Base-by-base conservation (phyloP, 2,888 invertebrate species). In the Lordiphosa fenestrarum region DNA sequence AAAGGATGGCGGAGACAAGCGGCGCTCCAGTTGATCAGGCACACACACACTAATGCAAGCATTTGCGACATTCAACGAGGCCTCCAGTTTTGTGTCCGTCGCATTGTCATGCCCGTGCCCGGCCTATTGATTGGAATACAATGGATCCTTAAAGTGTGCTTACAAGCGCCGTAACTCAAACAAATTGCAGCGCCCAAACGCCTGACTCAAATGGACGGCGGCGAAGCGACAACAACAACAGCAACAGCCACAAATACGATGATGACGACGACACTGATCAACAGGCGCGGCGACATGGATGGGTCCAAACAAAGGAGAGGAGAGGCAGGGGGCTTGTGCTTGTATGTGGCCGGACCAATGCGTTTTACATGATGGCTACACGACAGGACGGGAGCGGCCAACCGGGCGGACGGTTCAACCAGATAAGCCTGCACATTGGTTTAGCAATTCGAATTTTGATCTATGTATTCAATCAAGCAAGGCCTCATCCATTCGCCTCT, bases 151-250 rank as follows among this genome's bases (percentile, higher is more conserved):
- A 89, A 89, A 89, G 89, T 89, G 89, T 89, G 89, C 88, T 88
- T 86, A 86, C 88, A 89, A 89, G 89, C 89, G 89, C 89, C 89
- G 89, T 89, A 88, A 89, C 89, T 89, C 88, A 88, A 89, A 88
- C 88, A 89, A 89, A 89, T 89, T 89, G 89, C 87, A 85, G 82
- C 85, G 76, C 75, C 77, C 81, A 82, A 83, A 84, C 85, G 84
- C 81, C 82, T 82, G 67, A 76, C 69, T 64, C 75, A 69, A 68
- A 65, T 69, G 68, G 65, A 62, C 56, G 53, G 37, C 49, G 49
- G 41, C 53, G 44, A 46, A 38, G 21, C 44, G 36, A 33, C 48
- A 38, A 13, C 41, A 50, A 53, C 54, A 37, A 13, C 50, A 40
- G 46, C 58, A 48, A 38, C 30, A 40, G 49, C 25, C 46, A 56